Percentiles rank a stretch among this genome's conserved stretches.
phyloP scores from a whole-genome alignment of 2,113 vertebrate species.

The Danionella cerebrum region DNA sequence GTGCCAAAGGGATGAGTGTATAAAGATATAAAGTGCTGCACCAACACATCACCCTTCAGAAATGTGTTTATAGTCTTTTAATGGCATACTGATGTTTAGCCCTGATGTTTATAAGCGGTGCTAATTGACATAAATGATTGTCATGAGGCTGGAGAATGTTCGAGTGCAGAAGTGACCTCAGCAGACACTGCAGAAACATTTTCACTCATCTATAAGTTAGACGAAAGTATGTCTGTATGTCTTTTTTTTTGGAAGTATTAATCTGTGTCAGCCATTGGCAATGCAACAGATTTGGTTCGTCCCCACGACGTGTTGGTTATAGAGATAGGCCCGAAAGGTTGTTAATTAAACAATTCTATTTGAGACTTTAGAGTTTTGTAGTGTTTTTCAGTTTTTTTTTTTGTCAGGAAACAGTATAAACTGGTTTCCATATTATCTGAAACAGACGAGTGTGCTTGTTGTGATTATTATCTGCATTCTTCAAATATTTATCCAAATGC shows the following conservation, averaged over 20 bases:
- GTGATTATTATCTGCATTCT: too few species aligned
- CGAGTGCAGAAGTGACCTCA: slow-evolving; percentile 1
- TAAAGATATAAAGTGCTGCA: background rate
- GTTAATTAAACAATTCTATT: slow-evolving; percentile 55
- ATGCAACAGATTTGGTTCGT: slow-evolving; percentile 22
- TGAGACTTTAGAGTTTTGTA: slow-evolving; percentile 48
- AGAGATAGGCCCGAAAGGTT: slow-evolving; percentile 54
- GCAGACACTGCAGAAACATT: slow-evolving; percentile 2
- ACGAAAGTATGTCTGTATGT: background rate
- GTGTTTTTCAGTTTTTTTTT: slow-evolving; percentile 37
- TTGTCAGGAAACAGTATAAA: slow-evolving; percentile 37
- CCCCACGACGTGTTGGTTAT: slow-evolving; percentile 54
- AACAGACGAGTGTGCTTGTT: too few species aligned
- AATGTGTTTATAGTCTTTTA: background rate
- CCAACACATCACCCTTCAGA: background rate
- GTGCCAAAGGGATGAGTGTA: background rate
- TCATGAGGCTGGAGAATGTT: background rate
- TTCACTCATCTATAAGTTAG: slow-evolving; percentile 1
- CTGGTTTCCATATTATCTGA: background rate
- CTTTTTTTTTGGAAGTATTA: background rate
- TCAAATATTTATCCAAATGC: too few species aligned
- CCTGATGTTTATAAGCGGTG: background rate
- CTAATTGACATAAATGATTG: slow-evolving; percentile 14
- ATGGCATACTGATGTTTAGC: background rate
- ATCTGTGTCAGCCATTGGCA: background rate